These are phyloP conservation scores for Cyclina sinensis DNA, from an alignment of 1,140 invertebrate species.

Conservation along the genomic window DNA sequence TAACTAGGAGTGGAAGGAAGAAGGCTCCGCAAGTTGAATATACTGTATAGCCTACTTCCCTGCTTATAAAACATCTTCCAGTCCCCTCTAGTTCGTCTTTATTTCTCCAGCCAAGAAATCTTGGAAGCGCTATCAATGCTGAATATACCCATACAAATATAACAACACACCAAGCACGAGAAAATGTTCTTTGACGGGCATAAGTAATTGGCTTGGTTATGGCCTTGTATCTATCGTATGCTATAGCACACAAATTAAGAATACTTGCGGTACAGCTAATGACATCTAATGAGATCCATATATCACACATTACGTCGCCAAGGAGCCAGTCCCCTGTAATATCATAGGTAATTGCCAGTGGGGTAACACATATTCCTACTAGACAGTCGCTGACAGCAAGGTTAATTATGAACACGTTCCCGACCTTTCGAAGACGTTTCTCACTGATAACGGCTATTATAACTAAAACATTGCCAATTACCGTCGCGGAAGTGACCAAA, in stretches of 20 bases:
- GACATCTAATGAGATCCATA: slow-evolving; percentile 88
- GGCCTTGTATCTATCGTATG: slow-evolving; percentile 87
- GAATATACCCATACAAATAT: slow-evolving; percentile 96
- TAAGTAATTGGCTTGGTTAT: slow-evolving; percentile 88
- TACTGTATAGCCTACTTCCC: slow-evolving; percentile 85
- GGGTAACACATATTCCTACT: slow-evolving; percentile 89
- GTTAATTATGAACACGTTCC: slow-evolving; percentile 97
- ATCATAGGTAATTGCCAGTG: slow-evolving; percentile 77
- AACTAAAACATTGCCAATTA: slow-evolving; percentile 61
- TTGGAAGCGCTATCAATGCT: slow-evolving; percentile 96
- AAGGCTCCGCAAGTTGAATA: slow-evolving; percentile 87
- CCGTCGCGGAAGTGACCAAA: slow-evolving; percentile 38
- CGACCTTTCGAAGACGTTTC: slow-evolving; percentile 92
- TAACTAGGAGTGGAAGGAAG: slow-evolving; percentile 86
- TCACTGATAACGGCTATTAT: slow-evolving; percentile 57
- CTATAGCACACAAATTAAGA: slow-evolving; percentile 88
- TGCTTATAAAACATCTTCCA: slow-evolving; percentile 79
- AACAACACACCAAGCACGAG: slow-evolving; percentile 95
- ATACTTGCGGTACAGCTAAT: slow-evolving; percentile 88
- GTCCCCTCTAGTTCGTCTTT: slow-evolving; percentile 46
- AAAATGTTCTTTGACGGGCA: slow-evolving; percentile 93
- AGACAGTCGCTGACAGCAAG: slow-evolving; percentile 96
- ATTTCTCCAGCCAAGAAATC: slow-evolving; percentile 94
- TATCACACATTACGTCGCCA: slow-evolving; percentile 85
- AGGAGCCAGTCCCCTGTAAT: slow-evolving; percentile 84